phyloP scores from a whole-genome alignment of 2,797 vertebrate genomes.

The Lepidocolaptes lacrymiger region DNA sequence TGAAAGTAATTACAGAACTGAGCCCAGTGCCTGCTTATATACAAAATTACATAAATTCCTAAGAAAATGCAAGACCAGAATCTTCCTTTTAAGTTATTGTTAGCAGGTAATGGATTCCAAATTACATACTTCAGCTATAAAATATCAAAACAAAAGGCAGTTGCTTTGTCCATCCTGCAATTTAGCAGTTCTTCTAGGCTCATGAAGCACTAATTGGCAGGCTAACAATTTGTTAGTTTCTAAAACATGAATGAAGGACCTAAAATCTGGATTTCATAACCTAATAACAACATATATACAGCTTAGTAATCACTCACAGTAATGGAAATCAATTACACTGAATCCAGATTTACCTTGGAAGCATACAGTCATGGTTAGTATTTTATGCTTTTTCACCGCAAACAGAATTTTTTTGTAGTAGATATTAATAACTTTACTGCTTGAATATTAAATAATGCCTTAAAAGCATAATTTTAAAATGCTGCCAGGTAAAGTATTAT shows the following conservation, averaged over 20 bases:
- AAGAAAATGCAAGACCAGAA: background rate
- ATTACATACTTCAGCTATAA: background rate
- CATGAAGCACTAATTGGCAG: background rate
- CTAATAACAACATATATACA: background rate
- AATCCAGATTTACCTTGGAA: background rate
- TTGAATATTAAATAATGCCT: constrained; percentile 1
- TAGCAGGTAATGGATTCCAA: background rate
- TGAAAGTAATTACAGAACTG: background rate
- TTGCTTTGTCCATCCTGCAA: background rate
- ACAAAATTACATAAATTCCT: background rate
- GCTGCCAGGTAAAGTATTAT: background rate
- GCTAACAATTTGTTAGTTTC: background rate
- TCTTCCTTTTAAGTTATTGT: background rate
- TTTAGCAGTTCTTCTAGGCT: background rate
- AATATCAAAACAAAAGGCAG: background rate
- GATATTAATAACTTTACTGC: background rate
- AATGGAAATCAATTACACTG: background rate
- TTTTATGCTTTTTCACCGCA: background rate
- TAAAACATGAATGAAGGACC: background rate
- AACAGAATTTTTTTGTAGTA: background rate
- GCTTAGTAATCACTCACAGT: background rate
- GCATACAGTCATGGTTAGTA: background rate
- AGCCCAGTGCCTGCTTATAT: background rate
- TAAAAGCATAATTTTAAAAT: constrained; percentile 21
- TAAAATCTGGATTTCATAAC: background rate